Conservation (phyloP, 1,140 invertebrate genomes). For the Phymorhynchus buccinoides region DNA sequence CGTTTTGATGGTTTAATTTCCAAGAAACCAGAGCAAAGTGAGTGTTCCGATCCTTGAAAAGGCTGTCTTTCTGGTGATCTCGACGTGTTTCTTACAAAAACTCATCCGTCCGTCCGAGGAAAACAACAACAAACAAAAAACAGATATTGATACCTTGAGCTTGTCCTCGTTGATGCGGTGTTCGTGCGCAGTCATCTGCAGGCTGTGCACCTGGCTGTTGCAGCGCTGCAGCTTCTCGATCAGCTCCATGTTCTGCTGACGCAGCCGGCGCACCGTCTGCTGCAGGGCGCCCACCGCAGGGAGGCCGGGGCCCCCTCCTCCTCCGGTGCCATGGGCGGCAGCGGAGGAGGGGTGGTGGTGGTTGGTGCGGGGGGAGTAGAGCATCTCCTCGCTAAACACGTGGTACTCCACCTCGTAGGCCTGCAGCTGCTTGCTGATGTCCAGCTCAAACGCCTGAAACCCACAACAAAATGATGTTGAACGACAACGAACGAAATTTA, state of each 20-base stretch:
- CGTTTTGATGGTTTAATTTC: no score
- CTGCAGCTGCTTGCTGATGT: constrained; percentile 86
- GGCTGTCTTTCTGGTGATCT: no score
- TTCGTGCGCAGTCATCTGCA: constrained; percentile 63
- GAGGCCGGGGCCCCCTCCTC: constrained; percentile 49
- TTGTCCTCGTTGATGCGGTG: constrained; percentile 63
- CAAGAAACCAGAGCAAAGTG: no score
- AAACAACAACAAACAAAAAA: no score
- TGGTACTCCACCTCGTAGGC: constrained; percentile 96
- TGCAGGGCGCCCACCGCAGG: constrained; percentile 63
- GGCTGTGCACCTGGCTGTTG: constrained; percentile 61
- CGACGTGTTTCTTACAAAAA: no score
- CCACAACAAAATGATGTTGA: no score
- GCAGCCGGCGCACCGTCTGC: constrained; percentile 70
- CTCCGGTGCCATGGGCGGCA: no score
- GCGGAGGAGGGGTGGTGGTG: constrained; percentile 38
- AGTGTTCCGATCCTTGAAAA: no score
- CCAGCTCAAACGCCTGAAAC: constrained; percentile 84
- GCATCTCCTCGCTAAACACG: constrained; percentile 92
- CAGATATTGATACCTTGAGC: no score
- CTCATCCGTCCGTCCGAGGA: no score
- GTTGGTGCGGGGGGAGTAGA: constrained; percentile 61
- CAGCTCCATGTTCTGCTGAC: constrained; percentile 73
- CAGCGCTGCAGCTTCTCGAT: constrained; percentile 73
- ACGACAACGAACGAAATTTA: no score